These are phyloP conservation scores for Coronaproctus castanopsis DNA, from an alignment of 2,888 invertebrate species.

Conservation along the genomic window DNA sequence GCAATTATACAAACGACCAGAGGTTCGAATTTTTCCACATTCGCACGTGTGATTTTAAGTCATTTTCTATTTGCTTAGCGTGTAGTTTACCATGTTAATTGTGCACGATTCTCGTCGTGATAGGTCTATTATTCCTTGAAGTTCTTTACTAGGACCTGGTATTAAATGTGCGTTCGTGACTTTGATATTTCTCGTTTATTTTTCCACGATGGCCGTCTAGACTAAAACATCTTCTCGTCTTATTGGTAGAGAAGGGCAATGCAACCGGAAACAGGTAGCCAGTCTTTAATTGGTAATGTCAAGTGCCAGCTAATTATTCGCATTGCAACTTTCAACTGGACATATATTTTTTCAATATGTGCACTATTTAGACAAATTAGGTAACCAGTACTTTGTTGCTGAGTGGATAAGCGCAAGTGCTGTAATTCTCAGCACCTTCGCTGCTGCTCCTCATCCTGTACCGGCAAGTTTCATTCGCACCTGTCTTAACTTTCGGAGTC, in stretches of 20 bases:
- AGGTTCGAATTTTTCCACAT: not conserved
- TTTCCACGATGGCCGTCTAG: not conserved
- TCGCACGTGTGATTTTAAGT: not conserved
- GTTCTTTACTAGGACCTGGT: not conserved
- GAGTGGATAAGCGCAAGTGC: no score
- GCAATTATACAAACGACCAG: not conserved
- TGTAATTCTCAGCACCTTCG: no score
- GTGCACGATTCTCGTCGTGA: not conserved
- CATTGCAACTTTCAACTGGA: not conserved
- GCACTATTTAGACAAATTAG: not conserved
- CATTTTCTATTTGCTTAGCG: not conserved
- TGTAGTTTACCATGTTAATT: not conserved
- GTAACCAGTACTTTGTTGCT: no score
- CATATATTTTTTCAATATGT: not conserved
- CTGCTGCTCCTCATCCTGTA: no score
- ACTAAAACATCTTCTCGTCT: not conserved
- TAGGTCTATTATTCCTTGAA: no score
- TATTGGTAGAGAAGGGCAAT: not conserved
- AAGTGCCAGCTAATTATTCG: not conserved
- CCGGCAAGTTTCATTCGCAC: no score
- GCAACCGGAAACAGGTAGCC: not conserved
- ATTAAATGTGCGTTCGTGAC: not conserved
- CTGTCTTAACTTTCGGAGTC: no score
- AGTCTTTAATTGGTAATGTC: no score
- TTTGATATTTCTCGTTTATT: not conserved